These are phyloP conservation scores for Callyntrura sp. DNA, from an alignment of 2,888 invertebrate genomes.

Conservation along the genomic window DNA sequence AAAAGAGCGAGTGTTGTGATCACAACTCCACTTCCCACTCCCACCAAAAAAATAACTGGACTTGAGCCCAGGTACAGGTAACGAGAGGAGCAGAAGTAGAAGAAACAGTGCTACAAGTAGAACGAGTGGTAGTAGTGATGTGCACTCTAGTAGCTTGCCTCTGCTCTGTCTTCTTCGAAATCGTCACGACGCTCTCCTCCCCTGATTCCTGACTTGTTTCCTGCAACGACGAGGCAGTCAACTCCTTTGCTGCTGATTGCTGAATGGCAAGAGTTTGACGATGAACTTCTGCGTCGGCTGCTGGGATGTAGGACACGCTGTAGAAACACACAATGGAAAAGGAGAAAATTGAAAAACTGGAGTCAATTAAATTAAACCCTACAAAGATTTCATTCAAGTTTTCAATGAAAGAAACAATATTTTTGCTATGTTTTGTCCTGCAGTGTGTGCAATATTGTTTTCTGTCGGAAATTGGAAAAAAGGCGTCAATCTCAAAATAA, in stretches of 20 bases:
- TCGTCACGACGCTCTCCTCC: slow-evolving; percentile 57
- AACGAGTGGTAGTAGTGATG: slow-evolving; percentile 56
- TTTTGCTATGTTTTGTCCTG: too few relatives aligned
- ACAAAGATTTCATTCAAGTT: too few relatives aligned
- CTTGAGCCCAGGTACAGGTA: slow-evolving; percentile 68
- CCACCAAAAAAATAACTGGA: slow-evolving; percentile 72
- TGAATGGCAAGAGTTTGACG: slow-evolving; percentile 84
- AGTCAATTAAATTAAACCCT: too few relatives aligned
- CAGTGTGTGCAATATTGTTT: too few relatives aligned
- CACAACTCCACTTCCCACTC: slow-evolving; percentile 75
- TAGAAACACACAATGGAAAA: slow-evolving; percentile 73
- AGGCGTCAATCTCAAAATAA: too few relatives aligned
- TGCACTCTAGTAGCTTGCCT: slow-evolving; percentile 69
- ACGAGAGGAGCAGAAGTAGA: slow-evolving; percentile 44
- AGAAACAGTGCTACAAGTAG: slow-evolving; percentile 51
- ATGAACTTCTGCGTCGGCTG: slow-evolving; percentile 87
- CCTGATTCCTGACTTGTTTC: slow-evolving; percentile 66
- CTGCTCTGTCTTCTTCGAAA: slow-evolving; percentile 66
- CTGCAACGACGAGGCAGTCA: slow-evolving; percentile 25
- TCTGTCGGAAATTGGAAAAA: too few relatives aligned
- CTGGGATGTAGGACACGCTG: slow-evolving; percentile 88
- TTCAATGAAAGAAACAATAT: too few relatives aligned
- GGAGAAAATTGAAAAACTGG: neutral
- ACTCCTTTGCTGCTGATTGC: slow-evolving; percentile 74
- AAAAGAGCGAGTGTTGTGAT: slow-evolving; percentile 58